phyloP scores from a whole-genome alignment of 2,113 vertebrate genomes.

The Hippocampus abdominalis region DNA sequence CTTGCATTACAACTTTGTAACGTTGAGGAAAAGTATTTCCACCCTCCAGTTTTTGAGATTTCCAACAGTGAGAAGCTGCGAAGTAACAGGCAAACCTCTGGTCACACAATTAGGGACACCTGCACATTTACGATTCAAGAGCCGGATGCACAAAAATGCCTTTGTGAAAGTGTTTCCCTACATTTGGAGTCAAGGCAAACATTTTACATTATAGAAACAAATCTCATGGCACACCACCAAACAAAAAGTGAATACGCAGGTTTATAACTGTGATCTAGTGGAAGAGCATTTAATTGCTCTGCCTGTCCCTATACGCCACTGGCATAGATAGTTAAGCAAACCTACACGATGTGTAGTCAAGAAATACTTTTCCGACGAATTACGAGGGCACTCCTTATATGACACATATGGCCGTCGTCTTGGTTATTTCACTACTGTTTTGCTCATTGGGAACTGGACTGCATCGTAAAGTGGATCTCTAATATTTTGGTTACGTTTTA shows the following conservation, averaged over 20 bases:
- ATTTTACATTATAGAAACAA: neutral
- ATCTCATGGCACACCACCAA: neutral
- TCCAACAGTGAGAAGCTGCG: neutral
- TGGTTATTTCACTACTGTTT: neutral
- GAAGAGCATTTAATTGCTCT: too few relatives aligned
- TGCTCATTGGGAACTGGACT: neutral
- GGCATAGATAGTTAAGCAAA: neutral
- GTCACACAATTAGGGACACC: neutral
- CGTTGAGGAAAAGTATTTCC: neutral
- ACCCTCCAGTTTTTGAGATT: neutral
- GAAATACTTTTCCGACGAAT: too few relatives aligned
- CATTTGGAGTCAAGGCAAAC: neutral
- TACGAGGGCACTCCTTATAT: too few relatives aligned
- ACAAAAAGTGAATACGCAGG: neutral
- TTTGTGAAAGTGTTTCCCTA: too few relatives aligned
- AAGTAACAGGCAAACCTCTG: neutral
- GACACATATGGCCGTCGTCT: too few relatives aligned
- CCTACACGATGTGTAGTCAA: too few relatives aligned
- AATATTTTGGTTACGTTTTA: neutral
- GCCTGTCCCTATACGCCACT: neutral
- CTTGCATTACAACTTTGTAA: constrained; percentile 2
- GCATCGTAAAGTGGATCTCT: neutral
- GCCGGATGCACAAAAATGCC: neutral
- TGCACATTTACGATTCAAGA: neutral
- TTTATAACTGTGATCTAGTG: too few relatives aligned